Base-by-base conservation (phyloP, 2,888 invertebrate genomes). In the Coleophora flavipennella region DNA sequence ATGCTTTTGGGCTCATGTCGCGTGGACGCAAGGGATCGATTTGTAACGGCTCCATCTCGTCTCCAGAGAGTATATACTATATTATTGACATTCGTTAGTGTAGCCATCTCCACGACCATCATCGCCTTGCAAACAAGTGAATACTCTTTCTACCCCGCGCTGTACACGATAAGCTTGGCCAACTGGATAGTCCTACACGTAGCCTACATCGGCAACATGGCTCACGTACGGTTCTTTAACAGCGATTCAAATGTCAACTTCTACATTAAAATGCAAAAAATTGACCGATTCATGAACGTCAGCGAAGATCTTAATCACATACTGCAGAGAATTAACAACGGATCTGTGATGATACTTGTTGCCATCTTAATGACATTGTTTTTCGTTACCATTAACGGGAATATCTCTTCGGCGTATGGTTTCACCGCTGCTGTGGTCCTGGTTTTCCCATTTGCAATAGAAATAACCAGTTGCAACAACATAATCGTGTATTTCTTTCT, bases 201-300 rank as follows among this genome's bases (percentile, higher is more conserved):
- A 9, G 43, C 50, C 0, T 67, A 53, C 36, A 6, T 58, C 2
- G 49, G 46, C 31, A 60, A 60, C 35, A 45, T 65, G 1, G 48
- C 70, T 28, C 60, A 75, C 35, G 55, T 59, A 8, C 56, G 73
- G n/a, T 77, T 77, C 29, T 20, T 56, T 3, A 68, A 70, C 42
- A 55, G 58, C 2, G 48, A 59, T 1, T 43, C 41, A 1, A 76
- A 73, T 44, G 56, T 61, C 0, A 49, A 57, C 2, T 70, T 75
- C 36, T 59, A 56, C n/a, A 48, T 73, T 0, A 57, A 60, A 49
- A 50, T 75, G 39, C 75, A 79, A 50, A 53, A 65, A 45, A 57
- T 76, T 2, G 74, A 78, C 36, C 59, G 68, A 12, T 40, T 60
- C 1, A 63, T 78, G 64, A 61, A 59, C 20, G 47, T 74, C 4